Base-by-base conservation (phyloP, 2,113 vertebrate genomes). In the Polypterus senegalus region DNA sequence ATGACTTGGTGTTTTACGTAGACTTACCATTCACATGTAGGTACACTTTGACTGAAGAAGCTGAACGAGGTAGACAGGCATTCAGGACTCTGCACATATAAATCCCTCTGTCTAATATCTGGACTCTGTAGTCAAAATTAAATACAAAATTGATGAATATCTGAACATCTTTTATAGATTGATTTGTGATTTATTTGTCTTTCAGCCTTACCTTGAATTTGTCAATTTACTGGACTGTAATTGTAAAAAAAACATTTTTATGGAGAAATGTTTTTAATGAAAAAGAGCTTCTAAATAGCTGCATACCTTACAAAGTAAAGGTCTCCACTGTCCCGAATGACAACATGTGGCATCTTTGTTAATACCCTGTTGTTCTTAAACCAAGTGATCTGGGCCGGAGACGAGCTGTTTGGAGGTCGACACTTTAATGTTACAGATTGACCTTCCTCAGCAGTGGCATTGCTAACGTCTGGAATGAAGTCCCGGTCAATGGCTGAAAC, bases 41-140 rank as follows among this genome's bases (percentile, higher is more conserved):
- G 9, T 68, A 60, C 4, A 74, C 76, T 64, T 67, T 74, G 62
- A 68, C 71, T 0, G 84, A 87, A 9, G 76, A 73, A 56, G 85
- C 58, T 56, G 75, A 76, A 58, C 77, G 75, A 46, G 75, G 67
- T 9, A 86, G 69, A 59, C 73, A 65, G 49, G 59, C 6, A 68
- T 83, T 84, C 27, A 76, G 75, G 3, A 82, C 81, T 44, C 73
- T 79, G 75, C 85, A 87, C 71, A 84, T 83, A 73, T 84, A 87
- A 27, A 65, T 74, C 46, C 83, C 85, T 49, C 68, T 69, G 69
- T 87, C 78, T 1, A 57, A 43, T 55, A 77, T 78, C 54, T 74
- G 72, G n/a, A 84, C 68, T 9, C 86, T 88, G 57, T 4, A 49
- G n/a, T 9, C 4, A 11, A 49, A 48, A 49, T n/a, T n/a, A 27